Evolutionary conservation across 92 coral and sea anemone species (phyloP), one percentile per base, ranked within the genome.

Genomic region (Galaxea fascicularis): DNA sequence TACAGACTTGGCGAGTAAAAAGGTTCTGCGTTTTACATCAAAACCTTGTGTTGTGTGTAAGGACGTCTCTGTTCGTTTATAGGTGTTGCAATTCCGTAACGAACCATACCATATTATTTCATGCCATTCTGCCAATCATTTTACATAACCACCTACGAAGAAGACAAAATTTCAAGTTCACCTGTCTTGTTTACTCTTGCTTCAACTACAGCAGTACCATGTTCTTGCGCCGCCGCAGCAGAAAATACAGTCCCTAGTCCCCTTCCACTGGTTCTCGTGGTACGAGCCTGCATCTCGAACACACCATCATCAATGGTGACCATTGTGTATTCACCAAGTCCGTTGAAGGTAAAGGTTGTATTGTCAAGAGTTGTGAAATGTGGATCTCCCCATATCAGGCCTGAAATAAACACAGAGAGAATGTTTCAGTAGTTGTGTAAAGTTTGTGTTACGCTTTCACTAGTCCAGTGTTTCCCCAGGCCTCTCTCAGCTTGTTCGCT

Each of bases 211-310:
- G 85, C 77, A n/a, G 81, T 21, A 49, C 74, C 49, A 47, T 27
- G 46, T 29, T 73, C 81, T 46, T 83, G 73, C 0, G 81, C 79
- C 0, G 81, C 87, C 10, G 87, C 87, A 15, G 87, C 90, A 49
- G 74, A 74, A 73, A 92, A 87, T 35, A 92, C 91, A 29, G 94
- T 92, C 13, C 93, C 98, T 35, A 90, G 80, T 20, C 94, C 95
- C 25, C 87, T 65, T 20, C 91, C 92, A 28, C 70, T 71, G 57
- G 89, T 87, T 30, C 78, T 65, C 47, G 24, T 66, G 9, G 94
- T 89, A n/a, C 98, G 88, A 35, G 98, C 95, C 86, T 94, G 98
- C 81, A 94, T 88, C 86, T 87, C 89, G 72, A 94, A 94, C 7
- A 82, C 74, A 26, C 82, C 95, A 80, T 90, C 71, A 65, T 89